Conservation (phyloP, 2,113 vertebrate genomes). For the Baryphthengus martii region DNA sequence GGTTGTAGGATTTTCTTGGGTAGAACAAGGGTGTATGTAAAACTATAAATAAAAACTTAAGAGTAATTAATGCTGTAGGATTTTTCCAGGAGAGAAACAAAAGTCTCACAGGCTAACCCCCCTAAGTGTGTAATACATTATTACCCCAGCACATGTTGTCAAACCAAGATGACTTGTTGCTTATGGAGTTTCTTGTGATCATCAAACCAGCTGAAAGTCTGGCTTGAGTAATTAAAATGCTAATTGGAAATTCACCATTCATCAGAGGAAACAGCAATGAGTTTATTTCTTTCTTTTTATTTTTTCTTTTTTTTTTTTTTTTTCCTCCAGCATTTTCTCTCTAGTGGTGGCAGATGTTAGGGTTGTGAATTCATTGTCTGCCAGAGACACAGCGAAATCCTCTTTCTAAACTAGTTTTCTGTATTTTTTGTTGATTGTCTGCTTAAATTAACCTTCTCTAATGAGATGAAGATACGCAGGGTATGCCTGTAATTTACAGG, state of each 20-base stretch:
- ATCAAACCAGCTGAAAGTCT: constrained; percentile 64
- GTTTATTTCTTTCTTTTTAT: constrained; percentile 18
- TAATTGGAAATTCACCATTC: constrained; percentile 76
- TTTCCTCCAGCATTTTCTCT: constrained; percentile 53
- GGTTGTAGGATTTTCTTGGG: neutral
- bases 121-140: neutral
- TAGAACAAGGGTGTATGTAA: neutral
- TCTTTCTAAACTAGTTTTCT: constrained; percentile 47
- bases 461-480: constrained; percentile 65
- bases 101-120: neutral
- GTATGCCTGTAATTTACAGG: constrained; percentile 69
- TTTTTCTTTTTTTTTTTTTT: neutral
- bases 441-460: constrained; percentile 77
- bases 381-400: constrained; percentile 45
- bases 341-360: constrained; percentile 69
- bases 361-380: constrained; percentile 69
- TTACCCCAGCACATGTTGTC: neutral
- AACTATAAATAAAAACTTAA: neutral
- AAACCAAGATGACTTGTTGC: constrained; percentile 42
- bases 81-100: neutral
- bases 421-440: constrained; percentile 75
- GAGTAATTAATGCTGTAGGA: neutral
- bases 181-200: constrained; percentile 54
- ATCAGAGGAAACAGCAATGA: constrained; percentile 66
- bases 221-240: constrained; percentile 76